Base-by-base conservation (phyloP, 2,888 invertebrate genomes). In the Busseola fusca region DNA sequence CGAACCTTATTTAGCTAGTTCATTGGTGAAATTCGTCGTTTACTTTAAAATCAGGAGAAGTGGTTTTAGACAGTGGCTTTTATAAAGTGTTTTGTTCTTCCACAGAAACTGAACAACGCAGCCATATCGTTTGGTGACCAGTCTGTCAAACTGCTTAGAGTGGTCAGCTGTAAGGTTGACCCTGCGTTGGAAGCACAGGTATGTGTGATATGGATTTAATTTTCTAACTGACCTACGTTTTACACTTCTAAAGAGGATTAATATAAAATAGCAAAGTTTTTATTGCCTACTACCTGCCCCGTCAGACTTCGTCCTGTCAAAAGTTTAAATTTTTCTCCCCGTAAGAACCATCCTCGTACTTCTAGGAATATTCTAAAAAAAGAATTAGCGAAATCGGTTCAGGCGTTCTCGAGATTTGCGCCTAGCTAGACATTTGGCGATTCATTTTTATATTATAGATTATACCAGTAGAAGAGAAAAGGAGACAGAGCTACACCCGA, bases 111-210 rank as follows among this genome's bases (percentile, higher is more conserved):
- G 57, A 92, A 92, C 72, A 89, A 90, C 0, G 87, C 88, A 0
- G 91, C 93, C 0, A 83, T 93, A 2, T 81, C 85, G 10, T 93
- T 91, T 58, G 91, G 91, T 0, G 87, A 92, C 62, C 88, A 87
- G 14, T 89, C 91, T 0, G 84, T 90, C 0, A 91, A 91, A 37
- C 50, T 93, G 21, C 76, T 93, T 25, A 89, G 91, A 59, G 85
- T 85, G 0, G 89, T 93, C 21, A 88, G 91, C 73, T 84, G 88
- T 3, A 90, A 90, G 18, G 85, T 89, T 2, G 91, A 93, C 64
- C 90, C 91, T 0, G 80, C 78, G 0, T 85, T 92, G 34, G 92
- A 93, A 73, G 91, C 89, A 40, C 87, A 92, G 88, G 93, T 93
- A 75, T 14, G 59, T 30, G 14, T 52, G 14, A 14, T 40, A 40